A percentile compares a stretch with the other conserved stretches of the same genome.
These are phyloP conservation scores for Mus spretus DNA, from an alignment of 2,797 vertebrate genomes.

Conservation along the genomic window DNA sequence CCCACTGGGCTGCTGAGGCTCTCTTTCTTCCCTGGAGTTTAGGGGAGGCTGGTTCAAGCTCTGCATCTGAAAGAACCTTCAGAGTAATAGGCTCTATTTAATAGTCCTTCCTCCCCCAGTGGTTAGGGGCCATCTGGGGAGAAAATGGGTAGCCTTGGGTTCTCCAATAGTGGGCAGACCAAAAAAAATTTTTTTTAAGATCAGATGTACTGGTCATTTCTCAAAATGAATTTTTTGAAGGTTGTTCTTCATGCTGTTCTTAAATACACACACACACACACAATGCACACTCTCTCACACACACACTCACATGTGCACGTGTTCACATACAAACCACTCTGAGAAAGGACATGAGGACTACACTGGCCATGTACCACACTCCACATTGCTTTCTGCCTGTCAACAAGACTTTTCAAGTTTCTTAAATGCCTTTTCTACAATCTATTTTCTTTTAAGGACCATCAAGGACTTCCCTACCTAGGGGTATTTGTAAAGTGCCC, in stretches of 20 bases:
- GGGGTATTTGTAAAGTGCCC: not conserved
- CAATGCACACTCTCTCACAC: not conserved
- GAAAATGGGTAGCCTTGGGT: not conserved
- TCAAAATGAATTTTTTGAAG: slow-evolving; percentile 29
- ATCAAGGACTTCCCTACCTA: not conserved
- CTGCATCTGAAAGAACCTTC: slow-evolving; percentile 30
- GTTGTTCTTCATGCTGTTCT: not conserved
- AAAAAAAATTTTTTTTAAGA: not conserved
- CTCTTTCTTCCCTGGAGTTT: not conserved
- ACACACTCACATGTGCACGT: too few species aligned
- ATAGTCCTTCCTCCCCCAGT: not conserved
- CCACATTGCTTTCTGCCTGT: not conserved
- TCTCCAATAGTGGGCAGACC: not conserved
- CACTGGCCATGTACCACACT: fast-evolving
- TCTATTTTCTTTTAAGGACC: not conserved
- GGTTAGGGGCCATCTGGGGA: not conserved
- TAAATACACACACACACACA: not conserved
- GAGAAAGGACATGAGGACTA: not conserved
- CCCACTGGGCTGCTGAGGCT: fast-evolving
- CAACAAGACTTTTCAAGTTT: too few species aligned
- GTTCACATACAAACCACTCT: not conserved
- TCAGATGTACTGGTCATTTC: slow-evolving; percentile 4
- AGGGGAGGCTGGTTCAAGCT: not conserved
- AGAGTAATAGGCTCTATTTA: not conserved
- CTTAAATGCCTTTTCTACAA: not conserved